Conservation (phyloP, 1,140 invertebrate genomes). For the Drosophila gunungcola region DNA sequence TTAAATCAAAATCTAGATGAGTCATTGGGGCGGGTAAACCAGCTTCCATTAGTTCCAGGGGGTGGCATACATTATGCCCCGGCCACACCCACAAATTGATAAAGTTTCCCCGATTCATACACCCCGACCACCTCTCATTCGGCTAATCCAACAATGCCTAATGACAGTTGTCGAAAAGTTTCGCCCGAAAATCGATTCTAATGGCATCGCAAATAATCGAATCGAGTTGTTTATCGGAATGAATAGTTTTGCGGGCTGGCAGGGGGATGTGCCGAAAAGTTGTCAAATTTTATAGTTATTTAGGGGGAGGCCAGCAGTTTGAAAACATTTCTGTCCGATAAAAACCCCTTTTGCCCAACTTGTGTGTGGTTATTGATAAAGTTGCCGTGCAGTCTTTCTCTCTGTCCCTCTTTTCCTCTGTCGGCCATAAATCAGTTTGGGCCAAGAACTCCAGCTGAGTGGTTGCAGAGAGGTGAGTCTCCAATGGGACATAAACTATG, state of each 20-base stretch:
- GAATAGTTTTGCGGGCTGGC: constrained; percentile 21
- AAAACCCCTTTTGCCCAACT: constrained; percentile 34
- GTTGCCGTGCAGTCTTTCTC: constrained; percentile 26
- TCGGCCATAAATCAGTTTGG: constrained; percentile 54
- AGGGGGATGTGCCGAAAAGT: constrained; percentile 33
- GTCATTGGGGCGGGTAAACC: constrained; percentile 44
- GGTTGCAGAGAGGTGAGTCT: constrained; percentile 19
- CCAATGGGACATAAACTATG: constrained; percentile 49
- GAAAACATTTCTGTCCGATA: constrained; percentile 37
- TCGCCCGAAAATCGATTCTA: constrained; percentile 75
- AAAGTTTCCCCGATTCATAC: constrained; percentile 56
- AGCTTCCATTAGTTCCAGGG: constrained; percentile 60
- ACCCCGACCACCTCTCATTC: not conserved
- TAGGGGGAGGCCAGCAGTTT: constrained; percentile 35
- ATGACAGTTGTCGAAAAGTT: constrained; percentile 79
- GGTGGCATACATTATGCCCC: constrained; percentile 69
- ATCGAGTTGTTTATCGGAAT: constrained; percentile 71
- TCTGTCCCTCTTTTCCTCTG: not conserved
- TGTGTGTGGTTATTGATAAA: constrained; percentile 67
- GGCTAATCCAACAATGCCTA: constrained; percentile 71
- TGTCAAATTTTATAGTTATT: constrained; percentile 76
- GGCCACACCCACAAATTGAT: constrained; percentile 78
- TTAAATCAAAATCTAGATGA: constrained; percentile 61
- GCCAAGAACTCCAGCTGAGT: constrained; percentile 33
- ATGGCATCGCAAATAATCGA: constrained; percentile 78